These are phyloP conservation scores for Cebidichthys violaceus DNA, from an alignment of 2,113 vertebrate species.

Conservation along the genomic window DNA sequence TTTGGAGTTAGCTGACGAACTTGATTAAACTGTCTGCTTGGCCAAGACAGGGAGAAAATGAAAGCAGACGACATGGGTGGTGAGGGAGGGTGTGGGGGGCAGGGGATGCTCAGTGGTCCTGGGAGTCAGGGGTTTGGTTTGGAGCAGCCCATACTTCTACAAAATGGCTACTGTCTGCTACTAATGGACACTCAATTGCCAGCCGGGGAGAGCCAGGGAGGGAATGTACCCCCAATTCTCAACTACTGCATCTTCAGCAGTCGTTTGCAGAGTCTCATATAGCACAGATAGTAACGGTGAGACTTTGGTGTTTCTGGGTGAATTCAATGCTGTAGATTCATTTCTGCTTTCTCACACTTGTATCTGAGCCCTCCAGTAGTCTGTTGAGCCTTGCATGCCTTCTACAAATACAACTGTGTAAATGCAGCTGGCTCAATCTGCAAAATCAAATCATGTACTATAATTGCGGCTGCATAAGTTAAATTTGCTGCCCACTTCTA, in stretches of 20 bases:
- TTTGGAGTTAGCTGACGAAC: slow-evolving; percentile 63
- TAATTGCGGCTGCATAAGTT: slow-evolving; percentile 32
- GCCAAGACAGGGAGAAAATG: slow-evolving; percentile 67
- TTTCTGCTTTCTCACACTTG: slow-evolving; percentile 16
- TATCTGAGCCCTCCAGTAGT: slow-evolving; percentile 17
- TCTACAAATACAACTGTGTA: slow-evolving; percentile 27
- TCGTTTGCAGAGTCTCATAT: background rate
- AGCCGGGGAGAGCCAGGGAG: slow-evolving; percentile 5
- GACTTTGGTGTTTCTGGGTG: background rate
- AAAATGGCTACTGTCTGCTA: slow-evolving; percentile 66
- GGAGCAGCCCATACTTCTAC: slow-evolving; percentile 55
- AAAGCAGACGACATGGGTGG: slow-evolving; percentile 54
- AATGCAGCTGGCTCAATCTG: slow-evolving; percentile 29
- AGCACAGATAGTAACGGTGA: slow-evolving; percentile 1
- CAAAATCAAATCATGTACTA: slow-evolving; percentile 39
- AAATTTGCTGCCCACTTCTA: slow-evolving; percentile 21
- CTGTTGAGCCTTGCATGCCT: slow-evolving; percentile 13
- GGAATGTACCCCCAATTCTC: slow-evolving; percentile 28
- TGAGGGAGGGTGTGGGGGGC: slow-evolving; percentile 4
- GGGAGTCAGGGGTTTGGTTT: slow-evolving; percentile 32
- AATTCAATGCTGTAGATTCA: slow-evolving; percentile 18
- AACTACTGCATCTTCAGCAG: slow-evolving; percentile 34
- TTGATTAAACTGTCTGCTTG: slow-evolving; percentile 80
- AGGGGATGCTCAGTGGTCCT: slow-evolving; percentile 29
- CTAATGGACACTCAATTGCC: slow-evolving; percentile 66